Evolutionary conservation across 2,888 invertebrate genomes (phyloP).

Genomic region (Helleia helle): DNA sequence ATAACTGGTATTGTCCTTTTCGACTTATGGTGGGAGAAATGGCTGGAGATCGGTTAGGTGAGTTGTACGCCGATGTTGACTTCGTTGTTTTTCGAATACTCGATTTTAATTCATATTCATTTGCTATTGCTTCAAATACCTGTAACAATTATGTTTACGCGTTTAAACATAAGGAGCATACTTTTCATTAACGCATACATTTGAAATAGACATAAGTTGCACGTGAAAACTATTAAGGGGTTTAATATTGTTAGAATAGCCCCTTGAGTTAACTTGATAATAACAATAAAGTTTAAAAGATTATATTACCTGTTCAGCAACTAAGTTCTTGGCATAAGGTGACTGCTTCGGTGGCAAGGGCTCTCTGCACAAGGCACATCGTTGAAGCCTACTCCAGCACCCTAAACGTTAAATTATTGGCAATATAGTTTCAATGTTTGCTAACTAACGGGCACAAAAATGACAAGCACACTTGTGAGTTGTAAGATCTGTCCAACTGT

Average conservation of each 20-base stretch:
- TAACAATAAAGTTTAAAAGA: no score
- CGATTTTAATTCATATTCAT: constrained; percentile 52
- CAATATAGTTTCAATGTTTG: no score
- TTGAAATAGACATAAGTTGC: no score
- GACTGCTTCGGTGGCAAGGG: constrained; percentile 48
- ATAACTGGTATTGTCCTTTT: constrained; percentile 51
- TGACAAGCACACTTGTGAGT: no score
- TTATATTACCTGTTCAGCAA: constrained; percentile 51
- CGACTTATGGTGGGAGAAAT: constrained; percentile 41
- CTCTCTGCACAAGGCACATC: constrained; percentile 57
- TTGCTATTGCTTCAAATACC: constrained; percentile 65
- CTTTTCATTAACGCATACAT: no score
- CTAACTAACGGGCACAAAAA: no score
- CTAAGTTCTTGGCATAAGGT: constrained; percentile 51
- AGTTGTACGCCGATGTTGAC: constrained; percentile 39
- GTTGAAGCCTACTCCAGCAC: constrained; percentile 52
- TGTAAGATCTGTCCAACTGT: no score
- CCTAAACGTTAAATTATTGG: no score
- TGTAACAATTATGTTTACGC: constrained; percentile 23
- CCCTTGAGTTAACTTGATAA: no score
- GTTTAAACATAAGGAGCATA: no score
- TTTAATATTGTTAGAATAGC: no score
- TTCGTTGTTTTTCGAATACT: constrained; percentile 17
- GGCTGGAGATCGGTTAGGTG: constrained; percentile 45
- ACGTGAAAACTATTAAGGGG: no score